Conservation (phyloP, 2,888 invertebrate species). For the Hypomecis punctinalis region DNA sequence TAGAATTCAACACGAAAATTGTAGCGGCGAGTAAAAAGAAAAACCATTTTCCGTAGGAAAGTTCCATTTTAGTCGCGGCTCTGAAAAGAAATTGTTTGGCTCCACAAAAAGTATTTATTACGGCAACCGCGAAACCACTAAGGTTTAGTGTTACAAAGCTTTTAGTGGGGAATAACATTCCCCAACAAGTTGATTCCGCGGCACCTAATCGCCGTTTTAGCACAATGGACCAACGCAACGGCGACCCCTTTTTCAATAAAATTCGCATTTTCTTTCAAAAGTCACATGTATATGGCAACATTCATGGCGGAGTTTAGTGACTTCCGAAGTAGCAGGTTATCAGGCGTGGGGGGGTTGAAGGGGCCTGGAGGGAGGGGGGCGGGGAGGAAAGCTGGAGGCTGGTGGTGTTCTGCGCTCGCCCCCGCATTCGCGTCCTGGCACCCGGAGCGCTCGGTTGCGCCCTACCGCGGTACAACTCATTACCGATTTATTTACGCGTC, state of each 20-base stretch:
- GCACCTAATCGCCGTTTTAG: conserved; percentile 68
- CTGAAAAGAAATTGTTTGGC: conserved; percentile 37
- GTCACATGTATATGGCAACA: conserved; percentile 74
- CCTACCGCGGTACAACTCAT: conserved; percentile 54
- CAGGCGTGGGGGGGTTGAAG: conserved; percentile 65
- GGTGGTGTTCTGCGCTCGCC: conserved; percentile 63
- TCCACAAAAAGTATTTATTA: conserved; percentile 40
- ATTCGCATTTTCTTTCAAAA: conserved; percentile 79
- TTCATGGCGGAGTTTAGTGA: conserved; percentile 82
- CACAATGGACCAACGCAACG: conserved; percentile 64
- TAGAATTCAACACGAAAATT: conserved; percentile 17
- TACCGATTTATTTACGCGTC: conserved; percentile 63
- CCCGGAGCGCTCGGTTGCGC: conserved; percentile 69
- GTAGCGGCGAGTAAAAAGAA: conserved; percentile 11
- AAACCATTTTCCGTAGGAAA: conserved; percentile 21
- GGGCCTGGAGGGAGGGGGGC: conserved; percentile 52
- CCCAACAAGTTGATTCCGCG: conserved; percentile 59
- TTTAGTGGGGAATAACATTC: conserved; percentile 51
- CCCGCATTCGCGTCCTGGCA: conserved; percentile 77
- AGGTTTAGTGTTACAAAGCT: conserved; percentile 53
- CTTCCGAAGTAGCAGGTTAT: conserved; percentile 85
- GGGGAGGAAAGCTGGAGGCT: conserved; percentile 72
- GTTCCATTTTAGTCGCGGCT: conserved; percentile 29
- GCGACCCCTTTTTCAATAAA: conserved; percentile 78
- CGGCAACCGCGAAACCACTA: conserved; percentile 40